Base-by-base conservation (phyloP, 2,113 vertebrate species). In the Herpetotheres cachinnans region DNA sequence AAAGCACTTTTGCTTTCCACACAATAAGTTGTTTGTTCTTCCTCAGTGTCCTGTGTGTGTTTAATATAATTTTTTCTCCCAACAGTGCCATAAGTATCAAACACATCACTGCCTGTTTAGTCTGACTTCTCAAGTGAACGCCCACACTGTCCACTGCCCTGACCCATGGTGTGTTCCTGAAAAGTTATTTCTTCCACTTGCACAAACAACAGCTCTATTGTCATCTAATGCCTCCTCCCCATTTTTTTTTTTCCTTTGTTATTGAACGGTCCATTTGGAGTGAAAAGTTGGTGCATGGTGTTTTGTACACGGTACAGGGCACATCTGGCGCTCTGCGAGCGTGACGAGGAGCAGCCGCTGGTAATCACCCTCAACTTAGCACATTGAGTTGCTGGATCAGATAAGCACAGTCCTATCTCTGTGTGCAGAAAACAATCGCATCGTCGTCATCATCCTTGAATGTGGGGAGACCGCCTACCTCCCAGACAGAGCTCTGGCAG, bases 1-100 rank as follows among this genome's bases (percentile, higher is more conserved):
- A 91, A 79, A 67, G 25, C 65, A 24, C 62, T 89, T 70, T 80
- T 97, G 54, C 90, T 82, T 95, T 95, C 96, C 79, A 87, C 91
- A 98, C 98, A 98, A 94, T 97, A 91, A 88, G 54, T 52, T 95
- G 56, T 89, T 98, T 98, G 96, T 98, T 95, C 83, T 89, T 95
- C 85, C 65, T 97, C 67, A 58, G 18, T 90, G 65, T 87, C 67
- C 86, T 94, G 88, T 30, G 89, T 97, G 97, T 96, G 95, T 94
- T 97, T 97, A 96, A 97, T 97, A 96, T 90, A 32, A 32, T 46
- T 92, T 98, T 97, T 90, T 97, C 93, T 98, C 97, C 97, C 97
- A 96, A 4, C 73, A 95, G 97, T 95, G 93, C 93, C 87, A 20
- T 97, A 97, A 97, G 86, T 90, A 82, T 96, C 86, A 97, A 95